Percentiles rank a stretch among this genome's conserved stretches.
Evolutionary conservation across 2,797 vertebrate species (phyloP).

Genomic region (Tragopan temminckii): DNA sequence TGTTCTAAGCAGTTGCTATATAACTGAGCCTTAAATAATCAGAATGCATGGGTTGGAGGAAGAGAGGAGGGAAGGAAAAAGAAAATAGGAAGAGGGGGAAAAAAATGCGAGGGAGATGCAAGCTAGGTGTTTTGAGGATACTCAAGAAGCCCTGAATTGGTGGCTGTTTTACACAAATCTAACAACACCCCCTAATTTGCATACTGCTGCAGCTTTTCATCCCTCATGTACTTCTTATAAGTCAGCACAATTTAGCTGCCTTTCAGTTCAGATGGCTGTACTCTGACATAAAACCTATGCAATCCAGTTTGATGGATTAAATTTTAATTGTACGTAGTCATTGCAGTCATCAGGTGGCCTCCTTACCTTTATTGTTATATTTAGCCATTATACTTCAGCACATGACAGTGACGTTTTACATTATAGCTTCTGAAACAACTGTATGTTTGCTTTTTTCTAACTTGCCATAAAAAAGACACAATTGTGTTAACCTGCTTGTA

Average conservation of each 20-base stretch:
- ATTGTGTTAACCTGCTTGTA: no score
- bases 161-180: not conserved
- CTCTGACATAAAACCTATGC: not conserved
- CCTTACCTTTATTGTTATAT: not conserved
- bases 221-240: not conserved
- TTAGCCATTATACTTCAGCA: not conserved
- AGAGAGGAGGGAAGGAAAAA: not conserved
- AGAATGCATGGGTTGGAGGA: not conserved
- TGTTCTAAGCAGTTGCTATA: not conserved
- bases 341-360: not conserved
- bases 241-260: not conserved
- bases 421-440: not conserved
- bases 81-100: no score
- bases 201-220: not conserved
- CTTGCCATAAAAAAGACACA: not conserved
- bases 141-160: not conserved
- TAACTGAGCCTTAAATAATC: not conserved
- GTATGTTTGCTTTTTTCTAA: not conserved
- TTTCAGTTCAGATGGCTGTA: fast-evolving
- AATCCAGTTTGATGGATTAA: not conserved
- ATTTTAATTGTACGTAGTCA: not conserved
- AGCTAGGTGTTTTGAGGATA: not conserved
- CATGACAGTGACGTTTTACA: not conserved
- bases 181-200: not conserved
- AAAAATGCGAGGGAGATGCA: not conserved